These are phyloP conservation scores for Ellobium chinense DNA, from an alignment of 2,888 invertebrate genomes.

Conservation along the genomic window DNA sequence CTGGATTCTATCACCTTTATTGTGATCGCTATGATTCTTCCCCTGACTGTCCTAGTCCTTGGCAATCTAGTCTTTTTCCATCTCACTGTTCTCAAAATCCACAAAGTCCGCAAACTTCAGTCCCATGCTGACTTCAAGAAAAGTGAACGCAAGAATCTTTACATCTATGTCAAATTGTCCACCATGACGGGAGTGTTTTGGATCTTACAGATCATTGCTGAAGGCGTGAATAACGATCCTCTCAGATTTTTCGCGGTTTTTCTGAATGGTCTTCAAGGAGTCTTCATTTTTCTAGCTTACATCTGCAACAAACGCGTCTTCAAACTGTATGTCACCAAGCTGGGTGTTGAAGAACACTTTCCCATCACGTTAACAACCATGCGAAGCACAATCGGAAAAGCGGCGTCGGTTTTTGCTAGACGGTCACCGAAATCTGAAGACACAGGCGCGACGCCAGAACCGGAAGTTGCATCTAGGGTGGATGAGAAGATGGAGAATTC, in stretches of 20 bases:
- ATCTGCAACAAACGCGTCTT: constrained; percentile 33
- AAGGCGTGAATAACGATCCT: constrained; percentile 22
- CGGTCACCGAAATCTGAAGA: too few relatives aligned
- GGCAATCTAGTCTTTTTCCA: constrained; percentile 15
- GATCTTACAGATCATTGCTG: constrained; percentile 17
- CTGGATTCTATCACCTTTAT: background rate
- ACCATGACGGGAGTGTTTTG: constrained; percentile 39
- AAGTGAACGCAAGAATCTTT: constrained; percentile 6
- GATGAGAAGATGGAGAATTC: too few relatives aligned
- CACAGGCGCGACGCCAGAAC: too few relatives aligned
- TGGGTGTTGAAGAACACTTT: too few relatives aligned
- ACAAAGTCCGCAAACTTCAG: constrained; percentile 20
- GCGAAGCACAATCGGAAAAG: too few relatives aligned
- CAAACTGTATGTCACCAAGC: too few relatives aligned
- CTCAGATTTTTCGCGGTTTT: constrained; percentile 20
- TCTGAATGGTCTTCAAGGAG: constrained; percentile 40
- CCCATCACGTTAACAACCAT: too few relatives aligned
- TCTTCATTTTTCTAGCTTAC: constrained; percentile 40
- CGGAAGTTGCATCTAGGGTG: too few relatives aligned
- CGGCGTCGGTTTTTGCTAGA: too few relatives aligned
- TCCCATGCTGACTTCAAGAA: background rate
- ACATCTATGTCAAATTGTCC: constrained; percentile 41
- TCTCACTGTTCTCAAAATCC: constrained; percentile 12
- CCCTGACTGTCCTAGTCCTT: constrained; percentile 17
- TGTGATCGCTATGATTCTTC: background rate